Conservation (phyloP, 1,140 invertebrate genomes). For the Littorina saxatilis region DNA sequence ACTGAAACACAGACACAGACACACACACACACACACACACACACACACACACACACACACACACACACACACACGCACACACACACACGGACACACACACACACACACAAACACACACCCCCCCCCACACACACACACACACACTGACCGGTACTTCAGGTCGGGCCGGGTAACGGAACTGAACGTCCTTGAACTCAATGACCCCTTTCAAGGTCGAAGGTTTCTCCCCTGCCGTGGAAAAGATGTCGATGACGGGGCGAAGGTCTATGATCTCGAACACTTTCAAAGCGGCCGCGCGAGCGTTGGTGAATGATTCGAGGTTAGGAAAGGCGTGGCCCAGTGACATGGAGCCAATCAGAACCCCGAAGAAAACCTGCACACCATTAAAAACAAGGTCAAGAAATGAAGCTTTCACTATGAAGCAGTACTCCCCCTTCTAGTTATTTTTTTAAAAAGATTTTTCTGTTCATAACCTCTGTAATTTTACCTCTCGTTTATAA, state of each 20-base stretch:
- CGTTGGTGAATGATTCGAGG: constrained; percentile 85
- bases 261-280: constrained; percentile 87
- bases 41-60: too few relatives aligned
- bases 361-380: constrained; percentile 76
- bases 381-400: too few relatives aligned
- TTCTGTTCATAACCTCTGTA: too few relatives aligned
- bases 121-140: too few relatives aligned
- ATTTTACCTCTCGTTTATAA: too few relatives aligned
- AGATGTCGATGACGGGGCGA: constrained; percentile 83
- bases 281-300: constrained; percentile 85
- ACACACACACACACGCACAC: too few relatives aligned
- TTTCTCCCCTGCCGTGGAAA: constrained; percentile 80
- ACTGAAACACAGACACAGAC: not conserved
- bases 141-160: constrained; percentile 78
- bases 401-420: too few relatives aligned
- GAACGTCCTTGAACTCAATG: constrained; percentile 85
- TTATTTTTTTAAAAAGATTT: too few relatives aligned
- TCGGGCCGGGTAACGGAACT: constrained; percentile 85
- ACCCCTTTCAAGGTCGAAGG: constrained; percentile 79
- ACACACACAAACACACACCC: too few relatives aligned
- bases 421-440: too few relatives aligned
- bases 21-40: not conserved
- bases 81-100: too few relatives aligned
- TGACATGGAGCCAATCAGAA: constrained; percentile 89
- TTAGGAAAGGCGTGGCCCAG: constrained; percentile 89